These are phyloP conservation scores for Agelas oroides DNA, from an alignment of 37 sponge, comb jelly and placozoan species.

Conservation along the genomic window DNA sequence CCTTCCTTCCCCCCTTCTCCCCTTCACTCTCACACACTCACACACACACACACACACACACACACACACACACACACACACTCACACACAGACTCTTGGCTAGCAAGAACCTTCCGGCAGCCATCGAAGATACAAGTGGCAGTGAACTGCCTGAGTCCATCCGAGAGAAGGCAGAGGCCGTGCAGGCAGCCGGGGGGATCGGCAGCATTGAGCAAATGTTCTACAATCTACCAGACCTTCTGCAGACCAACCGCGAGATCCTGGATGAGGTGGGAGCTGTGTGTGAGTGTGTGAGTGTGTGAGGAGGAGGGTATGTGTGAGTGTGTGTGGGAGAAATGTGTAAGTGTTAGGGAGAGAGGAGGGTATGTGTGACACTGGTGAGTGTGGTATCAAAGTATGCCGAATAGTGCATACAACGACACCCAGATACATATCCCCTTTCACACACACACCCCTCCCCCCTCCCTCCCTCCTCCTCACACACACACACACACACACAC, in stretches of 20 bases:
- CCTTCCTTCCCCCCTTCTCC: background rate
- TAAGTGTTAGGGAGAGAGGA: no score
- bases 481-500: no score
- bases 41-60: conserved; percentile 27
- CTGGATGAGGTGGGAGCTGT: conserved; percentile 69
- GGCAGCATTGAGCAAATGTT: conserved; percentile 64
- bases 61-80: background rate
- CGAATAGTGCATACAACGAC: no score
- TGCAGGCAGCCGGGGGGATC: conserved; percentile 73
- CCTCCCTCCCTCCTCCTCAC: no score
- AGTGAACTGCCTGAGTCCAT: conserved; percentile 87
- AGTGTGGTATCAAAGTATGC: no score
- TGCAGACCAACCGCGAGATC: conserved; percentile 90
- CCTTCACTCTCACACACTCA: background rate
- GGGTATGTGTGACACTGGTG: no score
- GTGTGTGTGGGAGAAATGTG: no score
- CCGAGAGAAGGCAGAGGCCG: conserved; percentile 79
- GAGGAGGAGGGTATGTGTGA: no score
- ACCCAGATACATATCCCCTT: no score
- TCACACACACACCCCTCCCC: no score
- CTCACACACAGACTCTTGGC: conserved; percentile 59
- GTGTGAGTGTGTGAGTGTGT: no score
- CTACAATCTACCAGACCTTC: conserved; percentile 76
- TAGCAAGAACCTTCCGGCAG: conserved; percentile 93
- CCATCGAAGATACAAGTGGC: conserved; percentile 90